These are phyloP conservation scores for Itoplectis maculator DNA, from an alignment of 2,888 invertebrate species.

Conservation along the genomic window DNA sequence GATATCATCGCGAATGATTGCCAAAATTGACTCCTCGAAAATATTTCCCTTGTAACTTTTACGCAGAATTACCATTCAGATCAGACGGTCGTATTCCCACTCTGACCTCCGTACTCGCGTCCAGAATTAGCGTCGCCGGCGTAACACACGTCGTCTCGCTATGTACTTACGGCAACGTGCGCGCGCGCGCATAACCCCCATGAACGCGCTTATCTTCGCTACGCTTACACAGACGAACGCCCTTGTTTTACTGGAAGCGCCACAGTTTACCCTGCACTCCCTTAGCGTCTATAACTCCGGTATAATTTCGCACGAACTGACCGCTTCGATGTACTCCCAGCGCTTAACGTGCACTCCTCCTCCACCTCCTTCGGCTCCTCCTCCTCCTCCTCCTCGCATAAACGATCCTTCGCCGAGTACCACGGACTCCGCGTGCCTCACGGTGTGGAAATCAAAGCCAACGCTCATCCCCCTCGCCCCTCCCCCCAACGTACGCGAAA, in stretches of 20 bases:
- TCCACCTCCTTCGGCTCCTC: too few species aligned
- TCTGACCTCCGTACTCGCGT: not conserved
- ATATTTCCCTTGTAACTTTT: not conserved
- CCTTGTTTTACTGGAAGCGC: not conserved
- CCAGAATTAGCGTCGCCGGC: not conserved
- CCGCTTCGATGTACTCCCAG: not conserved
- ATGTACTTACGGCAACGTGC: not conserved
- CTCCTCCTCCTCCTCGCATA: not conserved
- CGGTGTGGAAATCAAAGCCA: not conserved
- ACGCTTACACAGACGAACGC: not conserved
- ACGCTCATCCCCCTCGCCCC: not conserved
- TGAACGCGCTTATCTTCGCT: constrained; percentile 1
- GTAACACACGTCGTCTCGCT: not conserved
- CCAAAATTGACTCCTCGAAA: too few species aligned
- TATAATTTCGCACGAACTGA: constrained; percentile 25
- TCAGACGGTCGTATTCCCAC: not conserved
- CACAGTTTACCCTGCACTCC: constrained; percentile 3
- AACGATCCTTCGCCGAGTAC: constrained; percentile 4
- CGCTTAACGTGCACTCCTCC: constrained; percentile 10
- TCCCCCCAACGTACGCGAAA: not conserved
- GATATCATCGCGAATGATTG: too few species aligned
- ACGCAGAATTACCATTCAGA: not conserved
- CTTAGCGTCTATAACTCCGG: constrained; percentile 14
- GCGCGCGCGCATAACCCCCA: not conserved
- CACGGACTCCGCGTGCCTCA: not conserved